Percentiles rank a stretch among this genome's conserved stretches.
Evolutionary conservation across 2,888 invertebrate genomes (phyloP).

Genomic region (Machimus atricapillus): DNA sequence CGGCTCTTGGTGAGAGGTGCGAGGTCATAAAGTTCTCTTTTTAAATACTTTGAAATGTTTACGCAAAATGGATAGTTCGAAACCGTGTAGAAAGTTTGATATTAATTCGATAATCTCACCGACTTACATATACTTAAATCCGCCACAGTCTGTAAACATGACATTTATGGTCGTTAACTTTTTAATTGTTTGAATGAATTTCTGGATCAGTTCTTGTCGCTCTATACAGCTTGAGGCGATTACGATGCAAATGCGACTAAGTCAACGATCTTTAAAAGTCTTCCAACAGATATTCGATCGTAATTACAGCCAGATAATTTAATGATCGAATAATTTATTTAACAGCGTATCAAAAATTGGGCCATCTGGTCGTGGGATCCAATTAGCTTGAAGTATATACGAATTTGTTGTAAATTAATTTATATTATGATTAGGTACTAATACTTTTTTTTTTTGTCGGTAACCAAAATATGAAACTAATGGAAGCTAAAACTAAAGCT

Average conservation of each 20-base stretch:
- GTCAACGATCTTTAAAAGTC: neutral
- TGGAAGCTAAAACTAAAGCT: too few relatives aligned
- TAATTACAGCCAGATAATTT: neutral
- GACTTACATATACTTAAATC: neutral
- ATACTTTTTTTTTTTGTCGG: too few relatives aligned
- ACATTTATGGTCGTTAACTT: neutral
- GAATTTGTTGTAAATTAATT: too few relatives aligned
- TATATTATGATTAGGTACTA: too few relatives aligned
- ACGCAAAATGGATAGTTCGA: neutral
- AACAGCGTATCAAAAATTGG: too few relatives aligned
- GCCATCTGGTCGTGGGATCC: too few relatives aligned
- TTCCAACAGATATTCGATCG: neutral
- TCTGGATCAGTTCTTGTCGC: neutral
- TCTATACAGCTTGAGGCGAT: neutral
- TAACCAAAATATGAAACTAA: too few relatives aligned
- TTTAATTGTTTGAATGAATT: neutral
- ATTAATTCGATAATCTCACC: neutral
- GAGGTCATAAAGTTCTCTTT: neutral
- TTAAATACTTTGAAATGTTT: constrained; percentile 1
- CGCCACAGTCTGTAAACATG: neutral
- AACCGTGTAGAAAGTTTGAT: neutral
- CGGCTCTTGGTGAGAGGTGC: neutral
- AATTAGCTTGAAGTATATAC: too few relatives aligned
- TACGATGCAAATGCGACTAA: neutral
- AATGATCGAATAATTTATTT: neutral